Evolutionary conservation across 2,797 vertebrate species (phyloP), one percentile per base, ranked within the genome.

Genomic region (Syngnathus acus): DNA sequence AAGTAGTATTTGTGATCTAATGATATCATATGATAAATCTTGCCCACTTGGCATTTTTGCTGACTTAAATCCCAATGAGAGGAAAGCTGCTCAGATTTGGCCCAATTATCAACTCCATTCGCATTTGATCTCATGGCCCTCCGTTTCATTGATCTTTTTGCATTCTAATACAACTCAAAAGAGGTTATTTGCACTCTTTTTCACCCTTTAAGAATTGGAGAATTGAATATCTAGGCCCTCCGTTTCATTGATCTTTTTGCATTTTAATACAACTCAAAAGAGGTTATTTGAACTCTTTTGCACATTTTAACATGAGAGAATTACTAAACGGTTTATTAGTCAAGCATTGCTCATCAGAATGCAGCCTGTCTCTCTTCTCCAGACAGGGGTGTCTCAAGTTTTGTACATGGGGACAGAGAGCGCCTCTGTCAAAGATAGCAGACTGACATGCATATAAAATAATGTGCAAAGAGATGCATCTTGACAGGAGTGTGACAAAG

Each of bases 311-410:
- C 32, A 32, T 32, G 61, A 53, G 21, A 64, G n/a, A 62, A 72
- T 61, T 66, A 57, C 37, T 70, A 65, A 77, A 78, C 55, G 64
- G 70, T 87, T 84, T 82, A 78, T 80, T 78, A 77, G 71, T 81
- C 66, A 65, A 84, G 77, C 74, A 55, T 69, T 67, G 68, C 81
- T 86, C 77, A 82, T 86, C 77, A 82, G 75, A 81, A 84, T 79
- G 75, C 80, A 82, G 78, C 82, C 76, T 71, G 72, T 75, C 64
- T 83, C 74, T 72, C 76, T 68, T 68, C 79, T 78, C 73, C 69
- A 81, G 73, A 86, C 78, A 79, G 72, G 68, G 74, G 77, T 77
- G 75, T 79, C 72, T 54, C 65, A 67, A 82, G 76, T 73, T 65
- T 68, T 76, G 72, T 73, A 64, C 68, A 79, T 72, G 19, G 50